Conservation (phyloP, 1,140 invertebrate species). For the Trachelipus rathkii region DNA sequence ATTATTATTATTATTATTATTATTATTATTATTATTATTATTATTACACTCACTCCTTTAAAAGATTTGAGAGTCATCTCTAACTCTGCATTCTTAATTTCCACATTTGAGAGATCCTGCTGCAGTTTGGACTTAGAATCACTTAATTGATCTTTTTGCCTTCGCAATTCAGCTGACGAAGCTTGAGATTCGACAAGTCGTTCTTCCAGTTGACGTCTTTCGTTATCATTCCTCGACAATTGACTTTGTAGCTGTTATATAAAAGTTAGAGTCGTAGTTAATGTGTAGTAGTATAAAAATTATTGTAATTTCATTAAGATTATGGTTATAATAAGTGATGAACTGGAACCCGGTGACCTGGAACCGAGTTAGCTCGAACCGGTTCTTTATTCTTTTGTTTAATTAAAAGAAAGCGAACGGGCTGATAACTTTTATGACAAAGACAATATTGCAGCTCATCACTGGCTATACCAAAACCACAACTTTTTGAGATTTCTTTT, state of each 20-base stretch:
- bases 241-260: conserved; percentile 36
- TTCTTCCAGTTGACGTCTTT: conserved; percentile 43
- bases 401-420: not conserved
- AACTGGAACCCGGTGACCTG: no score
- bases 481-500: no score
- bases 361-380: no score
- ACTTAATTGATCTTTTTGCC: conserved; percentile 39
- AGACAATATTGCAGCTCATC: no score
- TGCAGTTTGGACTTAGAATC: conserved; percentile 40
- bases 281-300: no score
- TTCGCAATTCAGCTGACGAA: conserved; percentile 32
- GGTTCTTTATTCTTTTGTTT: no score
- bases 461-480: no score
- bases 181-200: conserved; percentile 38
- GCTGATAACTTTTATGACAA: no score
- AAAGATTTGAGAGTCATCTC: conserved; percentile 44
- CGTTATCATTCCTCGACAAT: conserved; percentile 37
- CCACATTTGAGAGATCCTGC: conserved; percentile 43
- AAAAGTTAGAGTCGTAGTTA: no score
- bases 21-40: no score
- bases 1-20: no score
- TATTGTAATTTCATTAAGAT: not conserved
- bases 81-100: conserved; percentile 42
- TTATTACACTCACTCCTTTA: conserved; percentile 35
- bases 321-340: no score